Conservation (phyloP, 2,113 vertebrate genomes). For the Cyanistes caeruleus region DNA sequence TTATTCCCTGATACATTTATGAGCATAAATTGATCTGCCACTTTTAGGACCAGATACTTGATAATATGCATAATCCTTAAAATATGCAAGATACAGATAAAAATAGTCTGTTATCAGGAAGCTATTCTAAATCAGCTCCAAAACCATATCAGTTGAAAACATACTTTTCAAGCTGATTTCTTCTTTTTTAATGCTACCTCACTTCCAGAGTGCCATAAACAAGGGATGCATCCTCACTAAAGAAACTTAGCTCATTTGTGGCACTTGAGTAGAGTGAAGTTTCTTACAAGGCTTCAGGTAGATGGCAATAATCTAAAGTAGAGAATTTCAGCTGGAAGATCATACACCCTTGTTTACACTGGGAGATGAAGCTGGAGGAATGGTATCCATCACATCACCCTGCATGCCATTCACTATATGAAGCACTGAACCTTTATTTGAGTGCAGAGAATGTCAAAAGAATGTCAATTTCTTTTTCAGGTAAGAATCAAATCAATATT, state of each 20-base stretch:
- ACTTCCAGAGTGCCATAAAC: neutral
- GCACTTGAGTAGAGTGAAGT: neutral
- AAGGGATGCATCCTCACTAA: neutral
- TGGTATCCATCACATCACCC: neutral
- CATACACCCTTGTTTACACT: neutral
- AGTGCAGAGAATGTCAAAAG: neutral
- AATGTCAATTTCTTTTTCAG: neutral
- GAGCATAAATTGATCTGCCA: neutral
- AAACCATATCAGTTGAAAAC: neutral
- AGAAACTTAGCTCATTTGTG: neutral
- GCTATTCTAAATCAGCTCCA: neutral
- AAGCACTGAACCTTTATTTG: neutral
- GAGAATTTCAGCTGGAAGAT: neutral
- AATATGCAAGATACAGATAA: slow-evolving; percentile 5
- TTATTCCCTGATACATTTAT: neutral
- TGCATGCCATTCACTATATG: neutral
- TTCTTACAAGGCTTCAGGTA: neutral
- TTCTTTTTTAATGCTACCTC: neutral
- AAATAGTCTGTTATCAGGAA: neutral
- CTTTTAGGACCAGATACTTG: neutral
- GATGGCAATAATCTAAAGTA: neutral
- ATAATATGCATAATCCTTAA: neutral
- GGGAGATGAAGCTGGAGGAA: neutral
- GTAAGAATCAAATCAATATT: neutral
- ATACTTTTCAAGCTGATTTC: neutral